phyloP scores from a whole-genome alignment of 37 sponge, comb jelly and placozoan genomes.

The Hormiphora californensis region DNA sequence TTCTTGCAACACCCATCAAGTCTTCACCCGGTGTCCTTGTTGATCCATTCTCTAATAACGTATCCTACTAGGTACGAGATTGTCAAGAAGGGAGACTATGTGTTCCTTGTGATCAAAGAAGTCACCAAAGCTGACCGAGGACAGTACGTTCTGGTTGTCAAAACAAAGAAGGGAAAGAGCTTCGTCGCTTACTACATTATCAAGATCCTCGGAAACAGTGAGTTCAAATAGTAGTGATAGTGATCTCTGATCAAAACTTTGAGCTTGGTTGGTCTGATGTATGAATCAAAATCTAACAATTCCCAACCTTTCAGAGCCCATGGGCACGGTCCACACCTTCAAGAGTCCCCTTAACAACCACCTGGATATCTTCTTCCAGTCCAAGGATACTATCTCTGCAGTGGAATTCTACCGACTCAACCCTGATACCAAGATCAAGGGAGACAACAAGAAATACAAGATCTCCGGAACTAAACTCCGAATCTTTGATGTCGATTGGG shows the following conservation, averaged over 20 bases:
- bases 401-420: slow-evolving; percentile 12
- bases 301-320: not conserved
- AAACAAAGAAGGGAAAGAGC: not conserved
- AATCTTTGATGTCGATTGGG: not conserved
- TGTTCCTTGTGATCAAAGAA: not conserved
- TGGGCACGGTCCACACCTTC: not conserved
- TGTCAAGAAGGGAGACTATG: not conserved
- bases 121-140: not conserved
- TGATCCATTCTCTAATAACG: not conserved
- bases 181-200: slow-evolving; percentile 10
- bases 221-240: not conserved
- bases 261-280: not conserved
- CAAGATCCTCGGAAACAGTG: not conserved
- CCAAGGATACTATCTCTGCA: not conserved
- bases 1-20: no score
- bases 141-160: not conserved
- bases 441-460: not conserved
- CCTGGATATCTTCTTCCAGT: not conserved
- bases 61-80: not conserved
- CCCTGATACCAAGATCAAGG: not conserved
- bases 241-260: not conserved
- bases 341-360: not conserved
- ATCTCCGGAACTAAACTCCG: not conserved
- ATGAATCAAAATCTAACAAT: not conserved
- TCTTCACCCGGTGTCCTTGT: no score